Percentiles rank a stretch among this genome's conserved stretches.
Conservation (phyloP, 2,113 vertebrate species). For the Amblyopsis rosae region DNA sequence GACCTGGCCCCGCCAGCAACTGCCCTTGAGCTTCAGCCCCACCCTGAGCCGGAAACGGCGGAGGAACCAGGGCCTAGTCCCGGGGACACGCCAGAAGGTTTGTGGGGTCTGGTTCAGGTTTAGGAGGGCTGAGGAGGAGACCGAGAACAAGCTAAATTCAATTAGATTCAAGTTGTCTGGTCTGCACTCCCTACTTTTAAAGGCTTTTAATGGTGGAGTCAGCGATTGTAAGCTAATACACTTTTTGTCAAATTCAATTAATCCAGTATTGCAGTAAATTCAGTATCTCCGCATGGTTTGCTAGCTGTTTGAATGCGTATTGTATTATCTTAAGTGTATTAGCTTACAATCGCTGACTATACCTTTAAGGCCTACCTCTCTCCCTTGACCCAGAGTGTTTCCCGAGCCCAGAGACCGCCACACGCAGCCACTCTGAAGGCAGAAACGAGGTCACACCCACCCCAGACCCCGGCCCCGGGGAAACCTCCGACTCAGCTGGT, state of each 20-base stretch:
- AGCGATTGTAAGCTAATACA: too few species aligned
- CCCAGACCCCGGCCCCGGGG: conserved; percentile 23
- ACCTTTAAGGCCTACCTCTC: neutral
- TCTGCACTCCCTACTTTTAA: too few species aligned
- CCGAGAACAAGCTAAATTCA: too few species aligned
- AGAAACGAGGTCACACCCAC: conserved; percentile 20
- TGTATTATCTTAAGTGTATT: too few species aligned
- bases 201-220: too few species aligned
- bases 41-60: conserved; percentile 22
- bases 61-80: neutral
- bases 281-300: too few species aligned
- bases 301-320: too few species aligned
- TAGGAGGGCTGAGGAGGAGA: conserved; percentile 47
- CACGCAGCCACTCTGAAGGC: conserved; percentile 1
- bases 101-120: conserved; percentile 11
- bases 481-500: conserved; percentile 22
- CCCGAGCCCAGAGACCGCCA: conserved; percentile 24
- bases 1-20: conserved; percentile 45
- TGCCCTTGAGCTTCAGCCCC: conserved; percentile 31
- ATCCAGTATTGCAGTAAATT: too few species aligned
- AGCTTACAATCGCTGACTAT: too few species aligned
- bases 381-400: conserved; percentile 9
- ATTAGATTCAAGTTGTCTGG: too few species aligned
- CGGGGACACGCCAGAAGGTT: conserved; percentile 41
- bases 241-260: too few species aligned